A percentile compares a stretch with the other conserved stretches of the same genome.
phyloP scores from a whole-genome alignment of 2,113 vertebrate species.

The Fulica atra region DNA sequence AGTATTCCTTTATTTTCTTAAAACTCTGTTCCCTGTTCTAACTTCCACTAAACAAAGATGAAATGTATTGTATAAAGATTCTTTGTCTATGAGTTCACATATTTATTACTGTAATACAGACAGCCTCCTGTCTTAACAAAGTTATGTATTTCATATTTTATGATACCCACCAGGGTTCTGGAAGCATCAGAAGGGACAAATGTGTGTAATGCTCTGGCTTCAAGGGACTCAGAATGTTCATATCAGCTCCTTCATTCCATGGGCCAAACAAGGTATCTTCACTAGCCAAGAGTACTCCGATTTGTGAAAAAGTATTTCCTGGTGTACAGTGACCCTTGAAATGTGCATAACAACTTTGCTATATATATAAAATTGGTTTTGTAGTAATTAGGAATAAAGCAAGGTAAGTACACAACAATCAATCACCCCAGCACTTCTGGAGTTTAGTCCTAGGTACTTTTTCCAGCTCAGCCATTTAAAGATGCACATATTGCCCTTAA shows the following conservation, averaged over 20 bases:
- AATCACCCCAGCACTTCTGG: not conserved
- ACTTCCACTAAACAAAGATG: not conserved
- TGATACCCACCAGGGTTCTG: not conserved
- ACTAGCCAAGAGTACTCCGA: not conserved
- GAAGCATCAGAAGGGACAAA: not conserved
- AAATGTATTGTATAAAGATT: not conserved
- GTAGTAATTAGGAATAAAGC: not conserved
- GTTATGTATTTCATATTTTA: not conserved
- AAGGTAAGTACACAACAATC: not conserved
- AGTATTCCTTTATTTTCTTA: not conserved
- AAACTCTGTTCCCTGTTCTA: not conserved
- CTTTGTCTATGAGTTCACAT: not conserved
- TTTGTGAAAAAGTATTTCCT: not conserved
- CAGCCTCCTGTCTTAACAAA: not conserved
- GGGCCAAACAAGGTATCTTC: not conserved
- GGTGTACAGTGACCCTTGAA: not conserved
- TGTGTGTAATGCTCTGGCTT: not conserved
- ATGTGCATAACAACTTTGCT: not conserved
- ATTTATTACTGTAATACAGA: not conserved
- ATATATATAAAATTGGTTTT: not conserved
- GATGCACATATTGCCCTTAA: not conserved
- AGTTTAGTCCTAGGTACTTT: not conserved
- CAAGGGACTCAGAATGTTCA: accelerated
- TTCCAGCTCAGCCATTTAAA: not conserved
- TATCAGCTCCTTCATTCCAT: not conserved